Base-by-base conservation (phyloP, 2,113 vertebrate species). In the Hymenochirus boettgeri region DNA sequence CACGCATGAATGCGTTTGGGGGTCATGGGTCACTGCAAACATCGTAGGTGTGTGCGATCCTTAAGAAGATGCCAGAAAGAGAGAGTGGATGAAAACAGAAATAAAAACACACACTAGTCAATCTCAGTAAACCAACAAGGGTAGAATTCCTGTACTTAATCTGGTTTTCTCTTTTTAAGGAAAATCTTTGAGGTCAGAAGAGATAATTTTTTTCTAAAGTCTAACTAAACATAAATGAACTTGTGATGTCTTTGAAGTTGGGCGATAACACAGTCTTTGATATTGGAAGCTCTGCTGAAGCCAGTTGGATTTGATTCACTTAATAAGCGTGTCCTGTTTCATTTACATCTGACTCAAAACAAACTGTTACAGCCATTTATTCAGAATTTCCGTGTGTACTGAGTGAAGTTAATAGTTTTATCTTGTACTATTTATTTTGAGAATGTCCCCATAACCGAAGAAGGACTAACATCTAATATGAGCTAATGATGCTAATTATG, bases 181-280 rank as follows among this genome's bases (percentile, higher is more conserved):
- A 7, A 66, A 19, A 51, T 27, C 51, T 51, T 58, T 24, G 21
- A 4, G 22, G n/a, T n/a, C 19, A 18, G 23, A 11, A 37, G 17
- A 50, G 45, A 65, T 50, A 25, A 51, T 48, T 37, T 50, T 31
- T 37, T 27, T n/a, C n/a, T n/a, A 47, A 58, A 57, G 23, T 19
- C 55, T 8, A 17, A 31, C 46, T 51, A 29, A 37, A 66, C 56
- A 59, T 52, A 42, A 58, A 55, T 5, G 18, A 55, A 55, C 52
- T 59, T 66, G 25, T 66, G 55, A 66, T 42, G 55, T 31, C 64
- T 66, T 66, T 66, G 64, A 58, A 66, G 64, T 58, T 58, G 19
- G 13, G 23, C 51, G 64, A 66, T 66, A 59, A 52, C 46, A 18
- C 27, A 27, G 55, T 17, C 55, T 59, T 66, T 66, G 55, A 66